A percentile compares a stretch with the other conserved stretches of the same genome.
Evolutionary conservation across 2,888 invertebrate genomes (phyloP).

Genomic region (Tillus elongatus): DNA sequence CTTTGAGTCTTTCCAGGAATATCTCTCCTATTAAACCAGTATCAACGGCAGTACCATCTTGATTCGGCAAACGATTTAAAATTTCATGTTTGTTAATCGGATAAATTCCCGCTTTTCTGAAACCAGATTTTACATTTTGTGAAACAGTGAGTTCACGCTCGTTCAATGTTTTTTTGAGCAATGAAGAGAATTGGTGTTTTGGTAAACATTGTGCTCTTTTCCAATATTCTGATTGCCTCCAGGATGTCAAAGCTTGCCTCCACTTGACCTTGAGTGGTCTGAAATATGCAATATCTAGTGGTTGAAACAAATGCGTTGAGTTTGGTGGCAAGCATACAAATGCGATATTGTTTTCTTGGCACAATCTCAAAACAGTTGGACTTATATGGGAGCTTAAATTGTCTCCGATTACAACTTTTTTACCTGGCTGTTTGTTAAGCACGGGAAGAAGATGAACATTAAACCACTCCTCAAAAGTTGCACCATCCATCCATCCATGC

Average conservation of each 20-base stretch:
- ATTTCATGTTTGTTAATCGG: too few relatives aligned
- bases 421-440: slow-evolving; percentile 20
- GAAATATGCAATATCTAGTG: too few relatives aligned
- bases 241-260: not conserved
- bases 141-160: too few relatives aligned
- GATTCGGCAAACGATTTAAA: not conserved
- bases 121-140: too few relatives aligned
- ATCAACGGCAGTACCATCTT: not conserved
- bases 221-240: slow-evolving; percentile 8
- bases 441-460: slow-evolving; percentile 22
- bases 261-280: slow-evolving; percentile 11
- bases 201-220: not conserved
- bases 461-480: slow-evolving; percentile 25
- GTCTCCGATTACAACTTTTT: too few relatives aligned
- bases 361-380: slow-evolving; percentile 24
- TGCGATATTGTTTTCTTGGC: too few relatives aligned
- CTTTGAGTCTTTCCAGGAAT: not conserved
- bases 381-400: slow-evolving; percentile 24
- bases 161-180: not conserved
- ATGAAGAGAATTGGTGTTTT: slow-evolving; percentile 7
- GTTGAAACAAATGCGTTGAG: slow-evolving; percentile 20
- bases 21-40: not conserved
- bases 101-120: too few relatives aligned
- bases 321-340: slow-evolving; percentile 27
- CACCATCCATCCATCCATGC: slow-evolving; percentile 29